Evolutionary conservation across 2,113 vertebrate genomes (phyloP), one percentile per base, ranked within the genome.

Genomic region (Prunella himalayana): DNA sequence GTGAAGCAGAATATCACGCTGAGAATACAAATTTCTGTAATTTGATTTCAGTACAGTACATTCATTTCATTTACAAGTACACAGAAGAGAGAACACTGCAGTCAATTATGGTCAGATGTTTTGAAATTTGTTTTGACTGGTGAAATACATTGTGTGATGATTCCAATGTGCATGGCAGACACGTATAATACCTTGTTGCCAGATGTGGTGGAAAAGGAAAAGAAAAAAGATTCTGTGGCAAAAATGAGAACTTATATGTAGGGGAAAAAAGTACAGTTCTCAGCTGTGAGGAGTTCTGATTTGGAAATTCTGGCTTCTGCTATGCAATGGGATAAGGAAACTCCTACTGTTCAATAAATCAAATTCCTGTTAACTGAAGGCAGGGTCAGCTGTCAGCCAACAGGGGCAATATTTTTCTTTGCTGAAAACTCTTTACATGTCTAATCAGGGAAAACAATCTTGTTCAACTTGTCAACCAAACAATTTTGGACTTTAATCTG

Each of bases 11-110:
- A 90, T 70, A 75, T 79, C 86, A 77, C 75, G 90, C n/a, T 76
- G 37, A 96, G 57, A 87, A 96, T 96, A 57, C 96, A 88, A 97
- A 95, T 94, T 94, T 68, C 79, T 84, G 56, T 95, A 78, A 94
- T 96, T 93, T 92, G 45, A 96, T 94, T 97, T 90, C 69, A 88
- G 65, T 96, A 73, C 44, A 66, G 64, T 69, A 24, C 77, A 81
- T 88, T 91, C 25, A 56, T 91, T 92, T 96, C n/a, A 82, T 88
- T 95, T 96, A 35, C 59, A 86, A 82, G 25, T 49, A 41, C 57
- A 80, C 27, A 85, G 68, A 93, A 80, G 69, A 88, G 21, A 88
- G 23, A 96, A 61, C 37, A 31, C 50, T 88, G 57, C 53, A 92
- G 68, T 79, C 72, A 91, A 5, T 93, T 83, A 94, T 35, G 57